phyloP scores from a whole-genome alignment of 37 sponge, comb jelly and placozoan species.

The Dysidea cf. avara region DNA sequence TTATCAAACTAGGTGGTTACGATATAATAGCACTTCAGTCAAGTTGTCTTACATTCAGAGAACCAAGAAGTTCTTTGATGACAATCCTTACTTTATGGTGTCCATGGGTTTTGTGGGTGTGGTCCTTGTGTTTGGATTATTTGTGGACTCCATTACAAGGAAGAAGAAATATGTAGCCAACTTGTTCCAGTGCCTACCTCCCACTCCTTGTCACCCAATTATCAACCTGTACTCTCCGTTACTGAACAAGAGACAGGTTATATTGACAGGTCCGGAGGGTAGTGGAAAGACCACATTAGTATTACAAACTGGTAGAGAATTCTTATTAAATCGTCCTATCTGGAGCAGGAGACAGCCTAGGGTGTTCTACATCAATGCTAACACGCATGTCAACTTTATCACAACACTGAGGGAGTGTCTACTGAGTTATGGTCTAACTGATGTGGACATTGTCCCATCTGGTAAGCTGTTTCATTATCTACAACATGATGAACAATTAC shows the following conservation, averaged over 20 bases:
- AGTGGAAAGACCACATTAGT: constrained; percentile 76
- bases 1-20: no score
- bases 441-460: not conserved
- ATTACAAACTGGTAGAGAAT: constrained; percentile 39
- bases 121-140: constrained; percentile 37
- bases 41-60: not conserved
- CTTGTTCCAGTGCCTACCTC: not conserved
- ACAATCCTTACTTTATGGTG: constrained; percentile 60
- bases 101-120: constrained; percentile 67
- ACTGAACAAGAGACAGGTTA: not conserved
- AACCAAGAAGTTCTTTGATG: constrained; percentile 14
- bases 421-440: constrained; percentile 14
- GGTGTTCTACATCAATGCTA: constrained; percentile 44
- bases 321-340: not conserved
- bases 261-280: constrained; percentile 54
- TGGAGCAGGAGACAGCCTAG: constrained; percentile 21
- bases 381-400: not conserved
- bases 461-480: not conserved
- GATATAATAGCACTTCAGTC: no score
- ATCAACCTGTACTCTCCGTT: not conserved
- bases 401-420: constrained; percentile 29
- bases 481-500: not conserved
- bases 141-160: constrained; percentile 42
- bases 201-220: constrained; percentile 20
- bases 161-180: constrained; percentile 16